Conservation (phyloP, 2,888 invertebrate genomes). For the Phyto melanocephala region DNA sequence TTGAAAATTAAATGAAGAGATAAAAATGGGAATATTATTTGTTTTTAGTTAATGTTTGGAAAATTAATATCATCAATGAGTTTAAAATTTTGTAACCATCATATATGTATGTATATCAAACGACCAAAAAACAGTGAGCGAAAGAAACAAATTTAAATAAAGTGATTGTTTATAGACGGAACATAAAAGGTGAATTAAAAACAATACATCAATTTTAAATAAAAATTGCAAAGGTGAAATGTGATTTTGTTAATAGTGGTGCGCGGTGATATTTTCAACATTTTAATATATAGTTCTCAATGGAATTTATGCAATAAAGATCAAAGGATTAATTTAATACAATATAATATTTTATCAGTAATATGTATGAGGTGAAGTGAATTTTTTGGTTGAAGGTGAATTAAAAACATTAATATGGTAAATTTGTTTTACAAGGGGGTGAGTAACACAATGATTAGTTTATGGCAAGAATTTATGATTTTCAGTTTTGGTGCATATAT, state of each 20-base stretch:
- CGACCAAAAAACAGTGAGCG: not conserved
- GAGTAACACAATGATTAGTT: too few relatives aligned
- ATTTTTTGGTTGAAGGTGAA: too few relatives aligned
- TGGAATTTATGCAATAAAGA: too few relatives aligned
- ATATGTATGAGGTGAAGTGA: too few relatives aligned
- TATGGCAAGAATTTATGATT: too few relatives aligned
- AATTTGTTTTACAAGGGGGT: too few relatives aligned
- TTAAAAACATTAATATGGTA: too few relatives aligned
- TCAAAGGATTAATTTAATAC: too few relatives aligned
- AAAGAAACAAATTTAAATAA: not conserved
- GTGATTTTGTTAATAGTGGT: not conserved
- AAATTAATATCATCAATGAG: conserved; percentile 29
- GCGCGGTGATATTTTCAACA: not conserved
- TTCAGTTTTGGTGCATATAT: too few relatives aligned
- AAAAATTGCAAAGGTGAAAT: not conserved
- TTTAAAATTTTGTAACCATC: not conserved
- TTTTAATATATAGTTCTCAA: not conserved
- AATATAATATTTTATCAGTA: too few relatives aligned
- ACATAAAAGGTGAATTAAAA: too few relatives aligned
- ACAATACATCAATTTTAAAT: too few relatives aligned
- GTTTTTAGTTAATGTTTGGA: conserved; percentile 11
- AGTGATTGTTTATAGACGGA: conserved; percentile 4
- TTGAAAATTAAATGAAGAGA: conserved; percentile 40
- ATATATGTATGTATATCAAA: conserved; percentile 9
- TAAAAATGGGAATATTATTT: conserved; percentile 15